These are phyloP conservation scores for Frankliniella intonsa DNA, from an alignment of 2,888 invertebrate species.

Conservation along the genomic window DNA sequence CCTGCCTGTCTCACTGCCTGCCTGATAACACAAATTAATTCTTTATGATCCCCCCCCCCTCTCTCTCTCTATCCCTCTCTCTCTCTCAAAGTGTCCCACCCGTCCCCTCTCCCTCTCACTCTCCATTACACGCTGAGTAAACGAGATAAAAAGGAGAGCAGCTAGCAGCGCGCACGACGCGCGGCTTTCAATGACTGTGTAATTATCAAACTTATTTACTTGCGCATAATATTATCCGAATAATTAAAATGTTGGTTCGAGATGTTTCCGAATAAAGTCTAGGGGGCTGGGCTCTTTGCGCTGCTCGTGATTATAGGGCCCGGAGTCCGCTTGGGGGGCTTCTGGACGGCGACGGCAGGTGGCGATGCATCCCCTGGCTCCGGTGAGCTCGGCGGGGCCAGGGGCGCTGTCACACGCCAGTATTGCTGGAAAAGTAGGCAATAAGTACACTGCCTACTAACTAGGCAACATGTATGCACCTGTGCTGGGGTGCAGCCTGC, in stretches of 20 bases:
- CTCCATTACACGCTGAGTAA: not conserved
- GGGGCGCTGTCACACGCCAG: too few species aligned
- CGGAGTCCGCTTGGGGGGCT: not conserved
- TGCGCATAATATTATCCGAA: constrained; percentile 5
- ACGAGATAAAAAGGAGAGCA: not conserved
- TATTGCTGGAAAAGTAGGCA: too few species aligned
- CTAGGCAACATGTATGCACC: too few species aligned
- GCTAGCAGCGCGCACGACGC: not conserved
- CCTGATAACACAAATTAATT: not conserved
- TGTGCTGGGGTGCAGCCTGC: too few species aligned
- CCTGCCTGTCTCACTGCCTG: not conserved
- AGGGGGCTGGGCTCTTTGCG: not conserved
- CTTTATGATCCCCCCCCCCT: not conserved
- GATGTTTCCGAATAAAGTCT: not conserved
- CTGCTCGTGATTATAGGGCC: not conserved
- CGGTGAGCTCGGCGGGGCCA: too few species aligned
- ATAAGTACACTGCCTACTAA: too few species aligned
- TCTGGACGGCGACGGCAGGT: too few species aligned
- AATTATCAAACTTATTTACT: constrained; percentile 9
- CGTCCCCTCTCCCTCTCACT: not conserved
- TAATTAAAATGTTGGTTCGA: not conserved
- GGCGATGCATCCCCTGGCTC: too few species aligned
- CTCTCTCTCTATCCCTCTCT: not conserved
- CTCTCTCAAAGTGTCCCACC: not conserved
- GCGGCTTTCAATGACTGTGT: constrained; percentile 10